phyloP scores from a whole-genome alignment of 2,113 vertebrate genomes.

The Chrysochloris asiatica region DNA sequence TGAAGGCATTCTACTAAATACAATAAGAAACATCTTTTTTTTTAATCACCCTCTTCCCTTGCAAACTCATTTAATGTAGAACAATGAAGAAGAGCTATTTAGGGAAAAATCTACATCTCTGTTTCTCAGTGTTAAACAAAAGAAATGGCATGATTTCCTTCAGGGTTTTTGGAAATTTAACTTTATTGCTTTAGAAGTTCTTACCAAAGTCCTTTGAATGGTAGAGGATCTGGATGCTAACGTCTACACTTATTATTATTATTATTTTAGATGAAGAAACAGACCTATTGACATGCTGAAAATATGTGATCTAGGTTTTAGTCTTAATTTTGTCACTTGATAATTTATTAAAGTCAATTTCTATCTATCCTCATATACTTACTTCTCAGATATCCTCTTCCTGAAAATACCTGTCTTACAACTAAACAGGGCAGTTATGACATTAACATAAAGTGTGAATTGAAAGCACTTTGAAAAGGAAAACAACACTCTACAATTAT shows the following conservation, averaged over 20 bases:
- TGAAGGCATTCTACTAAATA: not conserved
- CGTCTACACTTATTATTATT: no score
- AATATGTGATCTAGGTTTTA: not conserved
- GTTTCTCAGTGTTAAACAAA: not conserved
- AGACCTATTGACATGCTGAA: not conserved
- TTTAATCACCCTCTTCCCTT: not conserved
- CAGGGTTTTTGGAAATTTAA: not conserved
- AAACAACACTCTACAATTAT: not conserved
- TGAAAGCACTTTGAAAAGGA: slow-evolving; percentile 43
- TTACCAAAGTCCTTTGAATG: not conserved
- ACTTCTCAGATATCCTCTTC: slow-evolving; percentile 13
- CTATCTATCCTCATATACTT: not conserved
- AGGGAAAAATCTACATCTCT: not conserved
- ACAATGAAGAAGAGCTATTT: not conserved
- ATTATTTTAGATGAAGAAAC: not conserved
- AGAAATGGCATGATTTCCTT: not conserved
- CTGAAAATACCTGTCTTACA: slow-evolving; percentile 29
- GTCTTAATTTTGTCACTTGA: slow-evolving; percentile 25
- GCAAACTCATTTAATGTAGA: not conserved
- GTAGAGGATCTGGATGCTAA: not conserved
- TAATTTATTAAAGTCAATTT: slow-evolving; percentile 26
- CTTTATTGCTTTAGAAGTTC: not conserved
- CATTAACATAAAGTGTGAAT: slow-evolving; percentile 52
- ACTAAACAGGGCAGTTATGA: not conserved
- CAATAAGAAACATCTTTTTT: not conserved